Base-by-base conservation (phyloP, 2,888 invertebrate species). In the Melanostoma scalare region DNA sequence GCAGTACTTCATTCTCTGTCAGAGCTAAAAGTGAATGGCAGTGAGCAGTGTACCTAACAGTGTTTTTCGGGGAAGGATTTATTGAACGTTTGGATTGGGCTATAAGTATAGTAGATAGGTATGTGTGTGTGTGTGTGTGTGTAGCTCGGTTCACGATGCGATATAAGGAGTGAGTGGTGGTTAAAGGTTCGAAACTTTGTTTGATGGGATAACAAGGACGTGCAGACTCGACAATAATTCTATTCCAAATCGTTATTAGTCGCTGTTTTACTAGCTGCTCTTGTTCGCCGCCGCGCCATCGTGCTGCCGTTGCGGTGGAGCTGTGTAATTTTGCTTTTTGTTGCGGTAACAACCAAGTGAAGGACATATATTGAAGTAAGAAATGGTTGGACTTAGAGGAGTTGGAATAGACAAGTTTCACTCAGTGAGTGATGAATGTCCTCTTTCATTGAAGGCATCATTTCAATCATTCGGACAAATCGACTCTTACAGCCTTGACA, bases 191-290 rank as follows among this genome's bases (percentile, higher is more conserved):
- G 53, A 61, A 81, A 76, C 67, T 75, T 81, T 71, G 65, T 65
- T 75, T 75, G 69, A 80, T 67, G 58, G 65, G 63, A 44, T 80
- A 44, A 75, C 69, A 75, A 80, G 75, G 71, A 71, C 76, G 76
- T 81, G 65, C 44, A 53, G 63, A 65, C 44, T 80, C 75, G 53
- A 60, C 71, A 81, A 75, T 69, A 61, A 71, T 71, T 75, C 75
- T 65, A n/a, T 65, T 75, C 46, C 48, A 52, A 50, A 52, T 44
- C 42, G 36, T 30, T 53, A 56, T 44, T 60, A 56, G 65, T 58
- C 36, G 46, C 53, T 69, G 53, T 63, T 63, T 63, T 50, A 20
- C 48, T 10, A 69, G 9, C 42, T 61, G 42, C 35, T 63, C 38
- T 31, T 31, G 48, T 48, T 48, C 61, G 5, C 4, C 33, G 58